phyloP scores from a whole-genome alignment of 2,113 vertebrate genomes.

The Rhea americana region DNA sequence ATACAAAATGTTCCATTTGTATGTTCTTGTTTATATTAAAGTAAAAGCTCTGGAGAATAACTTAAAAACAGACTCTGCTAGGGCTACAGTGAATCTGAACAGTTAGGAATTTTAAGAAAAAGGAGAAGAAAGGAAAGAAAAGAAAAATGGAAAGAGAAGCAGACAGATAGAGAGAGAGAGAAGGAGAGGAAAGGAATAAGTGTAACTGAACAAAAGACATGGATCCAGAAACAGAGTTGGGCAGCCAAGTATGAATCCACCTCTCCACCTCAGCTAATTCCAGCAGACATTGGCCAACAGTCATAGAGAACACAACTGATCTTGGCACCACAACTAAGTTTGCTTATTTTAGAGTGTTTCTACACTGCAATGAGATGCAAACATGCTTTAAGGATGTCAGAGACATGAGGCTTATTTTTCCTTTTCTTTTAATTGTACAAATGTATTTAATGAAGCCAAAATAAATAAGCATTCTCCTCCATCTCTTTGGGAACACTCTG shows the following conservation, averaged over 20 bases:
- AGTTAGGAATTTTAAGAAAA: not conserved
- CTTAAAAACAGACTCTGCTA: conserved; percentile 22
- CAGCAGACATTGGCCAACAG: conserved; percentile 6
- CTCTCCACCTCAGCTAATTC: not conserved
- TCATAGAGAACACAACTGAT: not conserved
- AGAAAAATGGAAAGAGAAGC: not conserved
- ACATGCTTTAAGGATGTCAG: not conserved
- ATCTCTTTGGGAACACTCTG: not conserved
- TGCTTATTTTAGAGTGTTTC: not conserved
- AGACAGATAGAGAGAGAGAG: not conserved
- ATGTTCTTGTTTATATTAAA: conserved; percentile 4
- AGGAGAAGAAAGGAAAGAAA: not conserved
- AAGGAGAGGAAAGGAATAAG: not conserved
- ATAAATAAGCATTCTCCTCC: conserved; percentile 8
- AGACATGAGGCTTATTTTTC: not conserved
- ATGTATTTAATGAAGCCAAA: conserved; percentile 21
- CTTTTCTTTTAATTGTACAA: not conserved
- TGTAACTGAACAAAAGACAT: not conserved
- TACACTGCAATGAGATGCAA: not conserved
- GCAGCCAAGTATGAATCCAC: not conserved
- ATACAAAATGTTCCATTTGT: conserved; percentile 15
- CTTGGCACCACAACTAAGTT: not conserved
- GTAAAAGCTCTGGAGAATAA: conserved; percentile 18
- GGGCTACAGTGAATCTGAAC: not conserved
- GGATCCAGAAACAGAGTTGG: not conserved